Evolutionary conservation across 2,888 invertebrate species (phyloP).

Genomic region (Ephialtes manifestator): DNA sequence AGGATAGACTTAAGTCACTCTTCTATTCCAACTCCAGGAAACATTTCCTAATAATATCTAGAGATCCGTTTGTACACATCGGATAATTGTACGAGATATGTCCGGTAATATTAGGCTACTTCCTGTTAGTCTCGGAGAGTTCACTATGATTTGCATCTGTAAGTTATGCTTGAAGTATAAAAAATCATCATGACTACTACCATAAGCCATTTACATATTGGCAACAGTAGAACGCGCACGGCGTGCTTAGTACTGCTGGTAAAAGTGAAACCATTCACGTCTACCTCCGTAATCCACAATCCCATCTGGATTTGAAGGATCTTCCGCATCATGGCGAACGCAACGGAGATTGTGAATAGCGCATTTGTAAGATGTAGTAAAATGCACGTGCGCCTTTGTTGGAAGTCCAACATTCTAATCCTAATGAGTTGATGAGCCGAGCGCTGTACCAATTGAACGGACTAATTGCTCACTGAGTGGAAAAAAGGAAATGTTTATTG

Average conservation of each 20-base stretch:
- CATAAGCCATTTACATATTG: not conserved
- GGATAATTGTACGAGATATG: too few relatives aligned
- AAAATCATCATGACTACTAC: not conserved
- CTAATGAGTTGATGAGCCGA: constrained; percentile 33
- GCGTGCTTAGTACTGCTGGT: not conserved
- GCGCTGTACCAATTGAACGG: not conserved
- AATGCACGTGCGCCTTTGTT: not conserved
- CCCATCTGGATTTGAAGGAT: constrained; percentile 53
- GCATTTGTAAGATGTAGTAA: constrained; percentile 27
- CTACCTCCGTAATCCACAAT: constrained; percentile 31
- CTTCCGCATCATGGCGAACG: constrained; percentile 41
- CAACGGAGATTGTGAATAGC: constrained; percentile 45
- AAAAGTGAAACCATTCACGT: constrained; percentile 53
- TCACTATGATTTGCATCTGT: not conserved
- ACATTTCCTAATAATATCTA: too few relatives aligned
- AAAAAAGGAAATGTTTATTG: constrained; percentile 18
- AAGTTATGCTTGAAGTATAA: not conserved
- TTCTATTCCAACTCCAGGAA: too few relatives aligned
- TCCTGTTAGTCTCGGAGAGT: not conserved
- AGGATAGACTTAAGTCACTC: too few relatives aligned
- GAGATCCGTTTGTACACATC: too few relatives aligned
- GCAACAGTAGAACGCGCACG: not conserved
- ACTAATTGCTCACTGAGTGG: constrained; percentile 23
- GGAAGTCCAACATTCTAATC: constrained; percentile 35
- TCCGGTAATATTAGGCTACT: too few relatives aligned